A percentile compares a stretch with the other conserved stretches of the same genome.
phyloP scores from a whole-genome alignment of 2,797 vertebrate species.

The Petrocephalus sullivani region DNA sequence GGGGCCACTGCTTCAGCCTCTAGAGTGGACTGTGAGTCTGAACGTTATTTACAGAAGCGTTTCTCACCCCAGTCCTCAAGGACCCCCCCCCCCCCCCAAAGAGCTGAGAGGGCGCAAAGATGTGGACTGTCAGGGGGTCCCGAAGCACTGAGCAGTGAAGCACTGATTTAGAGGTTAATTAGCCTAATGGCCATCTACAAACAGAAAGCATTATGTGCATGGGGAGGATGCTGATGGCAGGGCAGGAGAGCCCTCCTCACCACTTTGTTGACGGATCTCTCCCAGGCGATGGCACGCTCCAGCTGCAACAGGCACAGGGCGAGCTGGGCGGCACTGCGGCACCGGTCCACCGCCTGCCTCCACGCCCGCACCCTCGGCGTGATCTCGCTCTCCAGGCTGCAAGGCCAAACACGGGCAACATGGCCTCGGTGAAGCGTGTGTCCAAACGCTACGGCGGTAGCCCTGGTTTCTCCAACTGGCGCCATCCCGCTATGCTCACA shows the following conservation, averaged over 20 bases:
- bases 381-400: constrained; percentile 79
- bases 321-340: constrained; percentile 83
- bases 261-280: constrained; percentile 90
- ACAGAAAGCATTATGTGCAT: not conserved
- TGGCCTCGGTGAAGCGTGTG: not conserved
- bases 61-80: not conserved
- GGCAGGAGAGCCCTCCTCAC: constrained; percentile 54
- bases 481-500: not conserved
- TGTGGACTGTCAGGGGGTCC: not conserved
- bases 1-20: not conserved
- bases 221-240: not conserved
- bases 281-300: constrained; percentile 90
- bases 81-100: not conserved
- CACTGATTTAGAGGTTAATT: not conserved
- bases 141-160: not conserved
- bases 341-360: constrained; percentile 85
- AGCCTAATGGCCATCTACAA: not conserved
- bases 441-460: not conserved
- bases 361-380: constrained; percentile 81
- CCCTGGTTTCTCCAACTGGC: not conserved
- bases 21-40: not conserved
- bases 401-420: constrained; percentile 7
- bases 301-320: constrained; percentile 83
- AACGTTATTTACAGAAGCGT: not conserved
- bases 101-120: not conserved